These are phyloP conservation scores for Phodopus roborovskii DNA, from an alignment of 2,113 vertebrate genomes.

Conservation along the genomic window DNA sequence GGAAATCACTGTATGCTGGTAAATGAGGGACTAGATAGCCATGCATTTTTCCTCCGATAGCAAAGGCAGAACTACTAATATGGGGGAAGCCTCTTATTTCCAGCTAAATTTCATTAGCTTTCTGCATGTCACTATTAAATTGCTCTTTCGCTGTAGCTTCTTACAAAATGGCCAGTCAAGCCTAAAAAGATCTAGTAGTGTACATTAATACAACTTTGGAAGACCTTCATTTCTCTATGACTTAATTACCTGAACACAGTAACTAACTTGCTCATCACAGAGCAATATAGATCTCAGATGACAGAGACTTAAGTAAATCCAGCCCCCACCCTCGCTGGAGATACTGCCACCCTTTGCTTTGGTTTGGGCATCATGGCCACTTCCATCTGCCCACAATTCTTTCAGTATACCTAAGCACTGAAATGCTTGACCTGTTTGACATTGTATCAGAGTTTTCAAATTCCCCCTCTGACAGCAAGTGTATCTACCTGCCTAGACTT, in stretches of 20 bases:
- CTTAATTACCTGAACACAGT: constrained; percentile 51
- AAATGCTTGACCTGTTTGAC: constrained; percentile 57
- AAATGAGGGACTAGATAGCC: background rate
- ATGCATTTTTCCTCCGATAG: background rate
- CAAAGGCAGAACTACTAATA: background rate
- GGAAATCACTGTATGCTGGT: background rate
- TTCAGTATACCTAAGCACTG: background rate
- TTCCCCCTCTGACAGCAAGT: constrained; percentile 78
- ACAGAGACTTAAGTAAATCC: constrained; percentile 17
- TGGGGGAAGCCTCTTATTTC: background rate
- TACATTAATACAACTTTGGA: constrained; percentile 68
- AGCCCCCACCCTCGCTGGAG: background rate
- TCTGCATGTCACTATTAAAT: background rate
- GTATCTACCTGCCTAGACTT: constrained; percentile 82
- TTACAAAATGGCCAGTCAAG: constrained; percentile 55
- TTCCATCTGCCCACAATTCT: constrained; percentile 60
- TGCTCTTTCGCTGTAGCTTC: background rate
- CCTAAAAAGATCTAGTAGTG: constrained; percentile 22
- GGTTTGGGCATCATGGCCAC: constrained; percentile 65
- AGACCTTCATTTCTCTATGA: constrained; percentile 64
- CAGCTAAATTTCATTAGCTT: constrained; percentile 25
- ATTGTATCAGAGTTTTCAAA: constrained; percentile 71
- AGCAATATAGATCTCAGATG: constrained; percentile 68
- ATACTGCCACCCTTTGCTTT: background rate
- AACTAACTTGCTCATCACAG: constrained; percentile 65